Percentiles rank a stretch among this genome's conserved stretches.
Evolutionary conservation across 2,797 vertebrate genomes (phyloP).

Genomic region (Staurois parvus): DNA sequence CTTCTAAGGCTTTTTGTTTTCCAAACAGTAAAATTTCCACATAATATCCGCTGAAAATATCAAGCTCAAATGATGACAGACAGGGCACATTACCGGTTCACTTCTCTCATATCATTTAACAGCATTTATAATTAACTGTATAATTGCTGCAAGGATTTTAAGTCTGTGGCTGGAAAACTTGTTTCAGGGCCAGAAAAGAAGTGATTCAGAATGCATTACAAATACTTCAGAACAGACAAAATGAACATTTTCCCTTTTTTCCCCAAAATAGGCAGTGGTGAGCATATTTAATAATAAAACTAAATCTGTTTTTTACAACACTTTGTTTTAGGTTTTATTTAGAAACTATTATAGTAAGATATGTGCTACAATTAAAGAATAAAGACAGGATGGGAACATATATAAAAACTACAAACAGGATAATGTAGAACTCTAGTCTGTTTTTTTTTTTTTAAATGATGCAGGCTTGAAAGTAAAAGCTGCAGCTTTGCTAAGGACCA

Average conservation of each 20-base stretch:
- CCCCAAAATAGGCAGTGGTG: too few species aligned
- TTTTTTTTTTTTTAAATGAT: too few species aligned
- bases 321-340: too few species aligned
- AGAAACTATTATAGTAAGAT: too few species aligned
- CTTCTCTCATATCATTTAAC: not conserved
- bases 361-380: too few species aligned
- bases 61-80: slow-evolving; percentile 19
- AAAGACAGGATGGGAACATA: too few species aligned
- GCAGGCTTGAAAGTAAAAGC: too few species aligned
- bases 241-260: not conserved
- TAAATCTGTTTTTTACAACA: too few species aligned
- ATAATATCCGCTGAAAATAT: slow-evolving; percentile 11
- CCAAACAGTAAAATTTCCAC: slow-evolving; percentile 11
- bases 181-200: not conserved
- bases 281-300: too few species aligned
- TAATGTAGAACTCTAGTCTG: too few species aligned
- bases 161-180: not conserved
- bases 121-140: slow-evolving; percentile 18
- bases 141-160: slow-evolving; percentile 22
- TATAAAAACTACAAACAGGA: too few species aligned
- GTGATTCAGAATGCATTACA: not conserved
- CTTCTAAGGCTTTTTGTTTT: slow-evolving; percentile 33
- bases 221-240: not conserved
- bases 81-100: slow-evolving; percentile 18
- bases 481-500: too few species aligned